Conservation (phyloP, 2,888 invertebrate species). For the Drosophila algonquin region DNA sequence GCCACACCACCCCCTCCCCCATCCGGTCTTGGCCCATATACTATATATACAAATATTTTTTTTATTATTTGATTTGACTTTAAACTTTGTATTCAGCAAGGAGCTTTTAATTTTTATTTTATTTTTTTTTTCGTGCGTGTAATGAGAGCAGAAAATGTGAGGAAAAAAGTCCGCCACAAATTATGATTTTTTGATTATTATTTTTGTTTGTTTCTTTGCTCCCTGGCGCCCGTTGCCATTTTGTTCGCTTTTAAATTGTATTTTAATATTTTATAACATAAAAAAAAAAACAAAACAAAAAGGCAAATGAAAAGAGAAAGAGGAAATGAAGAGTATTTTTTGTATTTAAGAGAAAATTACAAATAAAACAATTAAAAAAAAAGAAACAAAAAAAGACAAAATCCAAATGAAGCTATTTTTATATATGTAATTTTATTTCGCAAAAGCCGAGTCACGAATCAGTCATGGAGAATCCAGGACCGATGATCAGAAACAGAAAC, state of each 20-base stretch:
- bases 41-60: too few relatives aligned
- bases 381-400: conserved; percentile 38
- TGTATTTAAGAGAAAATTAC: conserved; percentile 73
- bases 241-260: conserved; percentile 69
- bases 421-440: conserved; percentile 42
- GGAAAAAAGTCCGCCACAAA: conserved; percentile 2
- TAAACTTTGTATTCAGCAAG: conserved; percentile 26
- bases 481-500: too few relatives aligned
- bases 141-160: conserved; percentile 4
- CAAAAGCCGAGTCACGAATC: conserved; percentile 32
- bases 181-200: conserved; percentile 3
- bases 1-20: background rate
- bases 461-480: too few relatives aligned
- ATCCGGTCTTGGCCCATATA: too few relatives aligned
- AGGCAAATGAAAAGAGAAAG: conserved; percentile 41
- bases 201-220: conserved; percentile 48
- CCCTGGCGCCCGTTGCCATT: conserved; percentile 68
- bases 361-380: conserved; percentile 54
- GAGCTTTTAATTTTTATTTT: conserved; percentile 12
- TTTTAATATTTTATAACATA: conserved; percentile 64
- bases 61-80: background rate
- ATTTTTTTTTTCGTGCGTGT: background rate
- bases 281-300: conserved; percentile 29
- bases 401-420: conserved; percentile 4
- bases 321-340: conserved; percentile 73